Percentiles rank a stretch among this genome's conserved stretches.
These are phyloP conservation scores for Opisthocomus hoazin DNA, from an alignment of 2,113 vertebrate species.

Conservation along the genomic window DNA sequence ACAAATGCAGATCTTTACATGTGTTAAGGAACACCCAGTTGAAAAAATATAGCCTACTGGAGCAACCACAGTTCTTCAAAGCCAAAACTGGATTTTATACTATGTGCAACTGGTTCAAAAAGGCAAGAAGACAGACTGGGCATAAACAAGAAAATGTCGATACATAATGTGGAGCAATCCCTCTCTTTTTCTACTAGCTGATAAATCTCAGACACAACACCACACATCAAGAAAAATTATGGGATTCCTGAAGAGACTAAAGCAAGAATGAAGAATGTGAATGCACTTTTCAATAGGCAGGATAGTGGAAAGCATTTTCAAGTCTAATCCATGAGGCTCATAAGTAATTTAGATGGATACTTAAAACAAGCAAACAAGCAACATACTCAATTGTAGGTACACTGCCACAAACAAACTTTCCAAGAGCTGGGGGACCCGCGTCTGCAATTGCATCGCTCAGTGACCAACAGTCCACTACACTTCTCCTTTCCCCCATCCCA, in stretches of 20 bases:
- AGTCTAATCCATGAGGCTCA: background rate
- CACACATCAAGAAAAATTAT: background rate
- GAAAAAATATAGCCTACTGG: background rate
- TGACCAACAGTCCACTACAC: fast-evolving
- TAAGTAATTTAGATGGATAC: background rate
- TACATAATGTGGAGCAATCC: background rate
- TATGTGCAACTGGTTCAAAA: background rate
- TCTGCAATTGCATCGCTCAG: background rate
- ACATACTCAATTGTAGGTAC: background rate
- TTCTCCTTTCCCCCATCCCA: background rate
- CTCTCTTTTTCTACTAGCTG: background rate
- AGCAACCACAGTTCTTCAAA: background rate
- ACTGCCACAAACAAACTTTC: background rate
- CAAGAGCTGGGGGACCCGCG: background rate
- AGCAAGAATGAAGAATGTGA: background rate
- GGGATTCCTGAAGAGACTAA: background rate
- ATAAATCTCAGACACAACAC: background rate
- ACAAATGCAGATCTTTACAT: background rate
- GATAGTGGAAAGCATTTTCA: background rate
- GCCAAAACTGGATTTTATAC: background rate
- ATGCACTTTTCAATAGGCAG: background rate
- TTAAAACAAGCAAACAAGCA: background rate
- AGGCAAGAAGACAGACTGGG: background rate
- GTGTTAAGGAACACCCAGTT: background rate
- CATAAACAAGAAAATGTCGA: background rate